Evolutionary conservation across 2,113 vertebrate species (phyloP), one percentile per base, ranked within the genome.

Genomic region (Cololabis saira): DNA sequence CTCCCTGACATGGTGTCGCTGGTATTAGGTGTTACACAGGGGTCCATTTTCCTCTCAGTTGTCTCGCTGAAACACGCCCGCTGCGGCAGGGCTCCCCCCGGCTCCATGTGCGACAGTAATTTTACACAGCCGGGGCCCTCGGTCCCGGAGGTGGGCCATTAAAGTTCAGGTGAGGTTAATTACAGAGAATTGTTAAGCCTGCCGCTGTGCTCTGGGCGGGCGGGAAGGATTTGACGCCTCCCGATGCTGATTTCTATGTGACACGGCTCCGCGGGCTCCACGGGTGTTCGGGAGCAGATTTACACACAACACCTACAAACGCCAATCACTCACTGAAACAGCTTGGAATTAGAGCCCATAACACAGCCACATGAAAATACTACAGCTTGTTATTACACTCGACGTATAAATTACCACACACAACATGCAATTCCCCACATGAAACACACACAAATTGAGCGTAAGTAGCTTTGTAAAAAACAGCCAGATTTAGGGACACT

Each of bases 141-240:
- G 61, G 84, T 91, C 90, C 90, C 87, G 60, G 78, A 89, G 86
- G 90, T 89, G 87, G 87, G 84, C 87, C 88, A 89, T 93, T 92
- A 91, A 84, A 84, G 89, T 87, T 90, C 88, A 91, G 90, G 91
- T 89, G 90, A 92, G 91, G 91, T 91, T 93, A 90, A 92, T 93
- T 92, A 90, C 84, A 85, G 86, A 87, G 82, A 90, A 90, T 88
- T 90, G 90, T 89, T 87, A 86, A 84, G 87, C 79, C 75, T 82
- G 85, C 89, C 70, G 88, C 87, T 88, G 80, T 74, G 89, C 65
- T 4, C 83, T 55, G 67, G 74, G 78, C 60, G 60, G 84, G 83
- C 77, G 69, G 76, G 84, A 87, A 76, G 85, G 81, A 71, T 82
- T 67, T 80, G 74, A 86, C 64, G 68, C 78, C 86, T 81, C 75